phyloP scores from a whole-genome alignment of 2,888 invertebrate genomes.

The Lysandra bellargus region DNA sequence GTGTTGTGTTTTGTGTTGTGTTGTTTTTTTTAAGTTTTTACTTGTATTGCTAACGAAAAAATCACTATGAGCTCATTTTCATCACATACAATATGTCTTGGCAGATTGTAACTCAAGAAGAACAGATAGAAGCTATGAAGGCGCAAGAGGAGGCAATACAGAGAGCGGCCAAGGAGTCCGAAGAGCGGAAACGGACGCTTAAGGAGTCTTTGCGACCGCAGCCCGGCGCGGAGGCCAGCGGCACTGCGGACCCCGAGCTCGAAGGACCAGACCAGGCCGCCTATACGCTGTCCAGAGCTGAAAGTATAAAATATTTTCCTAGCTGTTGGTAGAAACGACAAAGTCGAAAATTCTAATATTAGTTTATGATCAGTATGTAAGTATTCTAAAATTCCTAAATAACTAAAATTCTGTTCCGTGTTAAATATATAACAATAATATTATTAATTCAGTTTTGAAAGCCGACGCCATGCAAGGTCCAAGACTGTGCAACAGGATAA shows the following conservation, averaged over 20 bases:
- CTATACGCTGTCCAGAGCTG: slow-evolving; percentile 64
- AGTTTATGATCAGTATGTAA: too few relatives aligned
- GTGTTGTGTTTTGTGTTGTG: too few relatives aligned
- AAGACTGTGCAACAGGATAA: slow-evolving; percentile 85
- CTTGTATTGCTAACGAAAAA: too few relatives aligned
- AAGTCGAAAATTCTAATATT: background rate
- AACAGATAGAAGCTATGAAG: slow-evolving; percentile 59
- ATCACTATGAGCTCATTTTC: background rate
- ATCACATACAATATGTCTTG: background rate
- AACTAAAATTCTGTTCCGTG: too few relatives aligned
- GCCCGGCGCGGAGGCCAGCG: slow-evolving; percentile 61
- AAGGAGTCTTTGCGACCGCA: slow-evolving; percentile 66
- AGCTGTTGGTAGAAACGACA: background rate
- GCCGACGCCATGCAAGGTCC: slow-evolving; percentile 82
- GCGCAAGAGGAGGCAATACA: slow-evolving; percentile 80
- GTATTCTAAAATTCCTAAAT: too few relatives aligned
- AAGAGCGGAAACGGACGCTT: slow-evolving; percentile 75
- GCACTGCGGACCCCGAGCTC: slow-evolving; percentile 66
- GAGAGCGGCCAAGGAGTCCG: slow-evolving; percentile 79
- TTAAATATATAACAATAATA: background rate
- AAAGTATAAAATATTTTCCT: slow-evolving; percentile 48
- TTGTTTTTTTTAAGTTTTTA: too few relatives aligned
- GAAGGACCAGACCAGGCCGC: slow-evolving; percentile 79
- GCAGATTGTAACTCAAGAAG: slow-evolving; percentile 65
- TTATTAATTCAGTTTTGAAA: slow-evolving; percentile 75